Conservation (phyloP, 2,113 vertebrate genomes). For the Telmatochromis brachygnathus region DNA sequence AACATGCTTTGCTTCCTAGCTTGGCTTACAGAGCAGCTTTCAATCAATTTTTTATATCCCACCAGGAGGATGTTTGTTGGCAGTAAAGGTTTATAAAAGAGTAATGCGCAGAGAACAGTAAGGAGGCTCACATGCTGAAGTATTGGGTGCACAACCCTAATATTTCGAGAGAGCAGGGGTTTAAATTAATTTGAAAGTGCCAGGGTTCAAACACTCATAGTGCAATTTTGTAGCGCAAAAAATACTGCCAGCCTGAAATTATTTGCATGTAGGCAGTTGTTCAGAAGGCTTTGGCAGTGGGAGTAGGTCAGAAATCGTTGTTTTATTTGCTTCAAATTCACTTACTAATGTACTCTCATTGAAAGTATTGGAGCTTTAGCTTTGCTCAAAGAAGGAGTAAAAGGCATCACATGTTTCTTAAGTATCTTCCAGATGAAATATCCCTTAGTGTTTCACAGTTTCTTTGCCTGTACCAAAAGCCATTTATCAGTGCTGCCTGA, state of each 20-base stretch:
- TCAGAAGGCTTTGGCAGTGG: background rate
- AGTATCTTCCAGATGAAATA: background rate
- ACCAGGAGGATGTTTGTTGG: background rate
- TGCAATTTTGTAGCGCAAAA: background rate
- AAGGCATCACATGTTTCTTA: background rate
- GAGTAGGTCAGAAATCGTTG: background rate
- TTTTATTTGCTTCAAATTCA: background rate
- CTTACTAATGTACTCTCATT: background rate
- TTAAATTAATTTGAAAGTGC: background rate
- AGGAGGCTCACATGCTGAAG: background rate
- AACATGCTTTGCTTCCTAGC: constrained; percentile 5
- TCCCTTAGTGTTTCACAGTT: background rate
- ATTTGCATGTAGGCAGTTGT: background rate
- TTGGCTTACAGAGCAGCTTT: constrained; percentile 21
- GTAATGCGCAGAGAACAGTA: background rate
- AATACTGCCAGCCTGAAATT: background rate
- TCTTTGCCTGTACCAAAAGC: background rate
- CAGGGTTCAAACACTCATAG: background rate
- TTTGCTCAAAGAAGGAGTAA: background rate
- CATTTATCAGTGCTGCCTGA: constrained; percentile 13
- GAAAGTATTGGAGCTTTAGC: background rate
- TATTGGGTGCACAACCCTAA: background rate
- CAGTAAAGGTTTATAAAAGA: constrained; percentile 1
- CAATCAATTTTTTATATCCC: constrained; percentile 32
- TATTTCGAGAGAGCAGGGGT: background rate